Evolutionary conservation across 2,113 vertebrate genomes (phyloP).

Genomic region (Pantherophis guttatus): DNA sequence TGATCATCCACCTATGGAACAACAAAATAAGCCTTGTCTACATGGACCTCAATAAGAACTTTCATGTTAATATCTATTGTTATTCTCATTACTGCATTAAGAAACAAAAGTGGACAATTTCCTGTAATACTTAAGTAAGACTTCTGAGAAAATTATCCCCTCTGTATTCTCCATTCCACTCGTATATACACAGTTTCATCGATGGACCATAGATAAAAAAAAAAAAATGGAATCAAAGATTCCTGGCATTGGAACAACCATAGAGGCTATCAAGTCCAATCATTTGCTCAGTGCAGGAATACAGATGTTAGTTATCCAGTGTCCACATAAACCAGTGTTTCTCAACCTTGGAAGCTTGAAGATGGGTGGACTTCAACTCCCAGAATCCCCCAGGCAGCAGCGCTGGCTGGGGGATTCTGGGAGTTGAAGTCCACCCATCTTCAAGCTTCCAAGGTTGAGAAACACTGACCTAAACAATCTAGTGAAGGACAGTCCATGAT

Average conservation of each 20-base stretch:
- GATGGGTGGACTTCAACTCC: too few species aligned
- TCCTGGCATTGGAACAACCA: neutral
- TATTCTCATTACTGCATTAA: neutral
- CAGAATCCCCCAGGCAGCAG: too few species aligned
- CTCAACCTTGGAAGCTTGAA: too few species aligned
- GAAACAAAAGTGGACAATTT: neutral
- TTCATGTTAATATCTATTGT: neutral
- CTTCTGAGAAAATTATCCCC: neutral
- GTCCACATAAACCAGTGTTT: neutral
- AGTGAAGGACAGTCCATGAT: neutral
- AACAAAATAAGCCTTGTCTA: neutral
- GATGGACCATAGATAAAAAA: neutral
- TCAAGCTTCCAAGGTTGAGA: too few species aligned
- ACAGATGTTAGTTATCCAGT: neutral
- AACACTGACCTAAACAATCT: neutral
- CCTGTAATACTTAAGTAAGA: neutral
- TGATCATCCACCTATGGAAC: neutral
- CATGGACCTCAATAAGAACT: neutral
- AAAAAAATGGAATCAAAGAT: neutral
- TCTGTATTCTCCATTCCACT: neutral
- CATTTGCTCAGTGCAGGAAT: neutral
- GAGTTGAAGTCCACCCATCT: too few species aligned
- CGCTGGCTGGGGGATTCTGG: too few species aligned
- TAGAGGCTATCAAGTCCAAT: neutral
- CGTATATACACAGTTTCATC: neutral